Conservation (phyloP, 1,140 invertebrate species). For the Pogonomyrmex barbatus region DNA sequence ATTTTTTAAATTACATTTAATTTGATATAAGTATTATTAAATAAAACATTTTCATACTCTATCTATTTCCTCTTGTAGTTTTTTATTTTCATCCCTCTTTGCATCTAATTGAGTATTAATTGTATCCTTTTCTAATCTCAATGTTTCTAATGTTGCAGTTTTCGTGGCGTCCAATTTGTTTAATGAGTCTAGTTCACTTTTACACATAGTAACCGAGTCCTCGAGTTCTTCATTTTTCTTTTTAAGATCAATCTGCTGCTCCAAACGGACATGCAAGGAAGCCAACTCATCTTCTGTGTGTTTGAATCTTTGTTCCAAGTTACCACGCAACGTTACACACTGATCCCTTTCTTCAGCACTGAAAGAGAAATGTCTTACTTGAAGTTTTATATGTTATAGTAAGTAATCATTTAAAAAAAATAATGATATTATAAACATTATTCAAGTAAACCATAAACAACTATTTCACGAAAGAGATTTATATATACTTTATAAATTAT, state of each 20-base stretch:
- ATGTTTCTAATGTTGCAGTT: constrained; percentile 80
- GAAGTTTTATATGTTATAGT: background rate
- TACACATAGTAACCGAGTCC: constrained; percentile 79
- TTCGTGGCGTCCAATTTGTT: constrained; percentile 82
- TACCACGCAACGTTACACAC: constrained; percentile 78
- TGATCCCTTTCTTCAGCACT: constrained; percentile 84
- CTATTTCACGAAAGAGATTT: background rate
- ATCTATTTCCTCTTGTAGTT: constrained; percentile 80
- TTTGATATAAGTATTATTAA: constrained; percentile 1
- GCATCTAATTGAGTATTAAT: constrained; percentile 78
- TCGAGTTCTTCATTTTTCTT: constrained; percentile 76
- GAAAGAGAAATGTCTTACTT: constrained; percentile 48
- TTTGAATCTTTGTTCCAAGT: constrained; percentile 78
- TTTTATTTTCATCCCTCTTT: constrained; percentile 80
- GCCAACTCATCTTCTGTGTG: constrained; percentile 77
- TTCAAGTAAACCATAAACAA: background rate
- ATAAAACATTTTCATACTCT: constrained; percentile 70
- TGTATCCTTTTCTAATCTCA: constrained; percentile 82
- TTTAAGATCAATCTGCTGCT: constrained; percentile 77
- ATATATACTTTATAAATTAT: background rate
- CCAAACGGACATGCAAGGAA: constrained; percentile 78
- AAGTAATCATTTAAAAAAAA: background rate
- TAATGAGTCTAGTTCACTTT: constrained; percentile 83
- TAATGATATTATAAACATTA: background rate
- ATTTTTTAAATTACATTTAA: constrained; percentile 20